phyloP scores from a whole-genome alignment of 64 coral and sea anemone species.

The Dendronephthya gigantea region DNA sequence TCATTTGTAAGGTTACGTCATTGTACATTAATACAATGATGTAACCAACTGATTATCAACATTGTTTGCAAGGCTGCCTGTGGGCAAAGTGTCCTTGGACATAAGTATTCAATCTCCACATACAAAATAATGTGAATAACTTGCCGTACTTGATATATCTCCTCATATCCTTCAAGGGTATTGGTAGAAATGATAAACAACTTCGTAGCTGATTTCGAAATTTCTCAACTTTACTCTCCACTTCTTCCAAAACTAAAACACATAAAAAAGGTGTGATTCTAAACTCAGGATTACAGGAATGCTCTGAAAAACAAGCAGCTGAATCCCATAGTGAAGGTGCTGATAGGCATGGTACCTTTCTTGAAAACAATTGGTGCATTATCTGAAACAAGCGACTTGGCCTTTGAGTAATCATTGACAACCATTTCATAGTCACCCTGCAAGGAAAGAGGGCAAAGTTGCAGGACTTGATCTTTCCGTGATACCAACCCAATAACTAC shows the following conservation, averaged over 20 bases:
- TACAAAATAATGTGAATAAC: too few relatives aligned
- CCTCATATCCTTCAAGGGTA: conserved; percentile 82
- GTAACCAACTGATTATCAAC: too few relatives aligned
- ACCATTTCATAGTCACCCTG: conserved; percentile 98
- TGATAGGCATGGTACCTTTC: conserved; percentile 42
- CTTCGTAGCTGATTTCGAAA: conserved; percentile 69
- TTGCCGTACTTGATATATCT: conserved; percentile 68
- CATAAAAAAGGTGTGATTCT: background rate
- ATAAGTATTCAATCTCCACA: too few relatives aligned
- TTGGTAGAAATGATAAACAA: conserved; percentile 64
- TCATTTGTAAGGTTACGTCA: too few relatives aligned
- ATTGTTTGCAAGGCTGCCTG: too few relatives aligned
- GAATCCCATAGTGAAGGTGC: background rate
- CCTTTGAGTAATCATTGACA: conserved; percentile 85
- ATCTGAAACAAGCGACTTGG: conserved; percentile 91
- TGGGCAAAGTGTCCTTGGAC: too few relatives aligned
- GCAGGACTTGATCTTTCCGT: too few relatives aligned
- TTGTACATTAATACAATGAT: too few relatives aligned
- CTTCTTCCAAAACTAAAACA: conserved; percentile 71
- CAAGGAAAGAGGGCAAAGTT: background rate
- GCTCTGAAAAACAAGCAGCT: background rate
- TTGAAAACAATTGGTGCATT: conserved; percentile 89
- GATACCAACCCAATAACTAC: too few relatives aligned
- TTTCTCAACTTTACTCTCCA: conserved; percentile 85
- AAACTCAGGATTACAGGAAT: background rate